Evolutionary conservation across 2,113 vertebrate genomes (phyloP).

Genomic region (Lates calcarifer): DNA sequence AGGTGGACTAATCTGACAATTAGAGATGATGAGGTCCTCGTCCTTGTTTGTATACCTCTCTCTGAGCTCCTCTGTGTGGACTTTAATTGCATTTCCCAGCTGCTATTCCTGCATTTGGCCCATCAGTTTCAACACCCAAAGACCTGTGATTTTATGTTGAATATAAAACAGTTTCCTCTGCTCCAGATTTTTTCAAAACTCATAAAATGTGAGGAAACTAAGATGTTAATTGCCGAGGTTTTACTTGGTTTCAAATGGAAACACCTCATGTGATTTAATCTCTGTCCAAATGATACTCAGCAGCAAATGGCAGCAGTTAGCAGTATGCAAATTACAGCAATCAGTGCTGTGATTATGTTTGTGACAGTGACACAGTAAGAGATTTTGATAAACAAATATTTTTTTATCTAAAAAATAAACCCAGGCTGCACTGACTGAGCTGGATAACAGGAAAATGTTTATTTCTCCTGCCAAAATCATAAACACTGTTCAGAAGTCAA

Average conservation of each 20-base stretch:
- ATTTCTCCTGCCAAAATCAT: no score
- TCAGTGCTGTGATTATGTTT: not conserved
- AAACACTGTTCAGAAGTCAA: no score
- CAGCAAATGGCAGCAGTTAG: not conserved
- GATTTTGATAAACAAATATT: not conserved
- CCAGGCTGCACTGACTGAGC: no score
- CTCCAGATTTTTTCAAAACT: not conserved
- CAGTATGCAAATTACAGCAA: not conserved
- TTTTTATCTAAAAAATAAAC: not conserved
- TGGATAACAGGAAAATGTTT: no score
- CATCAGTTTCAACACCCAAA: no score
- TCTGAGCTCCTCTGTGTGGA: not conserved
- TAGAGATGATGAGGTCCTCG: not conserved
- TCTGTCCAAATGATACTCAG: not conserved
- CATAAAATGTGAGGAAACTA: not conserved
- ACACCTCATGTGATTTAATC: not conserved
- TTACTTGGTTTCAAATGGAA: not conserved
- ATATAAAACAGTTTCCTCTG: not conserved
- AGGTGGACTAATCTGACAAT: constrained; percentile 22
- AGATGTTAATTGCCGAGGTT: not conserved
- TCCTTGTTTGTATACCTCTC: constrained; percentile 18
- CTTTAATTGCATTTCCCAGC: not conserved
- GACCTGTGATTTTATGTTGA: no score
- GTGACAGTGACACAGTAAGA: not conserved
- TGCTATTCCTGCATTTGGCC: no score